Evolutionary conservation across 2,797 vertebrate genomes (phyloP).

Genomic region (Darevskia mixta): DNA sequence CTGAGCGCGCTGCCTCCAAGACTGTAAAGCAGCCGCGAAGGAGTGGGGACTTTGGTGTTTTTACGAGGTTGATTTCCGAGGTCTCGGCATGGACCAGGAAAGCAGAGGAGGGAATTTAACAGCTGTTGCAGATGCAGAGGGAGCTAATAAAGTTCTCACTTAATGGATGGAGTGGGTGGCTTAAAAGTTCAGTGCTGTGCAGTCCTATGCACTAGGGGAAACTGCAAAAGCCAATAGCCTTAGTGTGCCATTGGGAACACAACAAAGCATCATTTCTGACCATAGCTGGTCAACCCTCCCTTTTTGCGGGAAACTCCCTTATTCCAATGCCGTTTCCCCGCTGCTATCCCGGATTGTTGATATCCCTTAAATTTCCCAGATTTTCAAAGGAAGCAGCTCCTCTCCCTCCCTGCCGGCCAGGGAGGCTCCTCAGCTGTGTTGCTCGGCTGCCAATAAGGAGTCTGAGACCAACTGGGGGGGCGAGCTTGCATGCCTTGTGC

Average conservation of each 20-base stretch:
- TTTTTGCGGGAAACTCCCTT: too few species aligned
- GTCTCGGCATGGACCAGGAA: not conserved
- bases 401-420: too few species aligned
- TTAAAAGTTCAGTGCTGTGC: not conserved
- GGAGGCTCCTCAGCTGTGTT: too few species aligned
- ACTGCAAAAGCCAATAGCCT: not conserved
- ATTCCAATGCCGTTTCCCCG: too few species aligned
- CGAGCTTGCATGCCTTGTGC: too few species aligned
- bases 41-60: not conserved
- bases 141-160: not conserved
- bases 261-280: too few species aligned
- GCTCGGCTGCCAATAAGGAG: too few species aligned
- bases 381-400: too few species aligned
- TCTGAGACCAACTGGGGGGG: too few species aligned
- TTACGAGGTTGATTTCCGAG: not conserved
- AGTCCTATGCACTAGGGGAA: not conserved
- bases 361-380: too few species aligned
- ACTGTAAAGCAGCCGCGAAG: not conserved
- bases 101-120: not conserved
- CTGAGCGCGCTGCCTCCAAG: not conserved
- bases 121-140: not conserved
- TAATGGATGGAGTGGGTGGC: not conserved
- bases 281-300: too few species aligned
- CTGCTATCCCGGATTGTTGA: too few species aligned
- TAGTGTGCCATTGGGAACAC: not conserved